Evolutionary conservation across 2,797 vertebrate species (phyloP).

Genomic region (Labroides dimidiatus): DNA sequence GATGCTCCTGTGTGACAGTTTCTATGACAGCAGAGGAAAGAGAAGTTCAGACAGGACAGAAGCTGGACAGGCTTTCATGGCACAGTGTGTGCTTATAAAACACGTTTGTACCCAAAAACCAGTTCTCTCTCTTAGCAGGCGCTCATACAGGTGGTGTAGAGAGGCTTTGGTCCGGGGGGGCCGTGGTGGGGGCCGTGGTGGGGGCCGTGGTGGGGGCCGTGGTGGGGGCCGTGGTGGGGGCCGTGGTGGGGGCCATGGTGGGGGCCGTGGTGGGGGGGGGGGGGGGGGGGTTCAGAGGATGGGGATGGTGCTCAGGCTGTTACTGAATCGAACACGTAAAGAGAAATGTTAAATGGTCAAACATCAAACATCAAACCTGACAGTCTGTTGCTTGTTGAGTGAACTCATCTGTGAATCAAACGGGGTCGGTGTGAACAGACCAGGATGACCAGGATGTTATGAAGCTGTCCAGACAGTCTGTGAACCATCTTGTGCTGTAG

Average conservation of each 20-base stretch:
- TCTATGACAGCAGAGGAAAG: conserved; percentile 20
- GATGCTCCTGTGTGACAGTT: not conserved
- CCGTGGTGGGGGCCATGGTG: no score
- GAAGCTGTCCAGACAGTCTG: conserved; percentile 39
- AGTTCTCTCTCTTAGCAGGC: no score
- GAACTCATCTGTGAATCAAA: conserved; percentile 21
- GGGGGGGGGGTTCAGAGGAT: not conserved
- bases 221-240: no score
- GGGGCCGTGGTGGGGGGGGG: no score
- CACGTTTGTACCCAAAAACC: no score
- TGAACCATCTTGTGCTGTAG: conserved; percentile 38
- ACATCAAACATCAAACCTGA: no score
- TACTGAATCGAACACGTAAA: no score
- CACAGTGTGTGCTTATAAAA: conserved; percentile 15
- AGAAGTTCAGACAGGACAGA: conserved; percentile 37
- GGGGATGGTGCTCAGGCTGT: not conserved
- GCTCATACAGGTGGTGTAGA: no score
- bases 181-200: no score
- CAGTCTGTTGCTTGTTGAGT: not conserved
- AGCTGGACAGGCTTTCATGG: conserved; percentile 54
- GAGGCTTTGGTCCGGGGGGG: no score
- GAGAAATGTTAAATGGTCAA: no score
- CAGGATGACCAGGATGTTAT: conserved; percentile 3
- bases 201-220: no score
- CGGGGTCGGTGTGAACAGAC: conserved; percentile 25